Evolutionary conservation across 2,113 vertebrate species (phyloP).

Genomic region (Pipa parva): DNA sequence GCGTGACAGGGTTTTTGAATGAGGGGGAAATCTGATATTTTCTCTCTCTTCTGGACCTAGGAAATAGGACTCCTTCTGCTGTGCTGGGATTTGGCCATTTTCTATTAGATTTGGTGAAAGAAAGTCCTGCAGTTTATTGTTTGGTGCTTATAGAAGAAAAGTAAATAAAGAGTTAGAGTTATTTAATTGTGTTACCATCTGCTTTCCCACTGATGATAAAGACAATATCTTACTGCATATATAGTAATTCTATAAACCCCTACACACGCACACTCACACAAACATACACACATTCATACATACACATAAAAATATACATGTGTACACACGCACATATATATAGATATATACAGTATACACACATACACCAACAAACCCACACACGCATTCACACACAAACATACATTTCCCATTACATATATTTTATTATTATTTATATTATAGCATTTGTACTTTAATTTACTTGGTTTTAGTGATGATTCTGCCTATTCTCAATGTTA

Average conservation of each 20-base stretch:
- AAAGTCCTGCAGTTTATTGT: constrained; percentile 51
- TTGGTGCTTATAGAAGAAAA: constrained; percentile 48
- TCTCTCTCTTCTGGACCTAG: constrained; percentile 66
- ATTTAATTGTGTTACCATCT: constrained; percentile 74
- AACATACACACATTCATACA: too few species aligned
- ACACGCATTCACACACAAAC: too few species aligned
- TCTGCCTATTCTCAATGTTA: too few species aligned
- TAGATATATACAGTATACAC: too few species aligned
- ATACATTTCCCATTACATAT: too few species aligned
- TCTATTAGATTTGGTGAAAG: rapidly evolving
- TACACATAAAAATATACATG: too few species aligned
- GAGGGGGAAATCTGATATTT: constrained; percentile 73
- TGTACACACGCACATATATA: too few species aligned
- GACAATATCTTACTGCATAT: neutral
- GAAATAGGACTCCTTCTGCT: constrained; percentile 65
- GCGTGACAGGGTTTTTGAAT: constrained; percentile 63
- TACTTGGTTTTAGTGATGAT: too few species aligned
- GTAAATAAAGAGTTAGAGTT: constrained; percentile 46
- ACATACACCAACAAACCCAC: too few species aligned
- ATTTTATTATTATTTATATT: too few species aligned
- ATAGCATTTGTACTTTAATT: too few species aligned
- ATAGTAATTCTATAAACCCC: neutral
- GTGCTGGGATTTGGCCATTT: constrained; percentile 47
- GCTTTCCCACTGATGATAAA: constrained; percentile 49
- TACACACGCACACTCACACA: neutral